Base-by-base conservation (phyloP, 2,888 invertebrate genomes). In the Stratiomys singularior region DNA sequence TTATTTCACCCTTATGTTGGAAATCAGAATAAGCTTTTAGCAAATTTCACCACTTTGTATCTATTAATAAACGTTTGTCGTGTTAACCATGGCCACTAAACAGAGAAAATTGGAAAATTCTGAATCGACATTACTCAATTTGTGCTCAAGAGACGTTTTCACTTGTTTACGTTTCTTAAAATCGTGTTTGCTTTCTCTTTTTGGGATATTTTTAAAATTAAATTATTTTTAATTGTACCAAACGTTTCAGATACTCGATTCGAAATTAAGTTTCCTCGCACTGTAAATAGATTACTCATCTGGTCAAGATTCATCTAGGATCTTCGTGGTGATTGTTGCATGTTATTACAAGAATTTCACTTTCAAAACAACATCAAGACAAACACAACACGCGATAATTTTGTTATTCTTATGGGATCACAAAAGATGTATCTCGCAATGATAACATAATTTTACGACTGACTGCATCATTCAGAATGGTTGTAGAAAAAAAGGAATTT, bases 111-210 rank as follows among this genome's bases (percentile, higher is more conserved):
- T 52, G 52, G 23, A 60, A 60, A 60, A 60, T 60, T 60, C 23
- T 9, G 23, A 60, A 60, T 21, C 23, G 58, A 15, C 23, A 60
- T 60, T 60, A 60, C 58, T 60, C 25, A 60, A 60, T 60, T n/a
- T 13, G 7, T 9, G 23, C 11, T 58, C 7, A 58, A 58, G 21
- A 23, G 11, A 58, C 27, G 63, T 28, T 66, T 66, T 66, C 37
- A 66, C 66, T 64, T 66, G 66, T 66, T 66, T 66, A 66, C 66
- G 66, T 37, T 66, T 66, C 37, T 7, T 28, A 28, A 66, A 18
- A 28, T 66, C 37, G 1, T 63, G 4, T 63, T 28, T 63, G 7
- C 28, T 3, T 37, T 18, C 37, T n/a, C 15, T 37, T 30, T 63
- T 66, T 66, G 37, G 37, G 37, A 37, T 37, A 66, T 66, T 66